Evolutionary conservation across 1,140 invertebrate species (phyloP), one percentile per base, ranked within the genome.

Genomic region (Whitmania pigra): DNA sequence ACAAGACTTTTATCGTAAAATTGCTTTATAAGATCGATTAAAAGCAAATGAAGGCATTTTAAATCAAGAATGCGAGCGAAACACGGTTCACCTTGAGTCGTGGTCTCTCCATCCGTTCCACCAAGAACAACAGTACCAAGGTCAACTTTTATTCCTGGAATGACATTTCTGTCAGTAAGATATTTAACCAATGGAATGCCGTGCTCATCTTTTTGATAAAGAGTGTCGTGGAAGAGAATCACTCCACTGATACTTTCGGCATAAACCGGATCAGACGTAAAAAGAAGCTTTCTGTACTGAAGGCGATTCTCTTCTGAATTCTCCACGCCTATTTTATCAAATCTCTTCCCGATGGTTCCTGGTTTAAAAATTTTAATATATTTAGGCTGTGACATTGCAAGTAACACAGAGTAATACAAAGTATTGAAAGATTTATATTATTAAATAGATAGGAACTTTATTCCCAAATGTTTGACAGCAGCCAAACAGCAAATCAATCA

Each of bases 151-250:
- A 85, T 85, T 29, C 84, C 84, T 20, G 84, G 83, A 74, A 84
- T 82, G 67, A 85, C 84, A 40, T 82, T 82, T 72, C 79, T 78
- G 20, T 81, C 78, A 76, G 83, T 76, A 22, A 85, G 77, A 29
- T 83, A 55, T 74, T 84, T 79, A n/a, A 81, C 77, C 75, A 85
- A 83, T 53, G 81, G 79, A 20, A 73, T 79, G 17, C 81, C 82
- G 75, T 81, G 79, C 74, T 84, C 83, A 36, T 80, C 78, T 75
- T 82, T 95, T 84, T 99, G 94, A 86, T 94, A 95, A 25, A 99
- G 85, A 5, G 96, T 97, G 84, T 99, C 96, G 83, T 99, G 92
- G 87, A 93, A 98, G 67, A 99, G 85, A 77, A 85, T 86, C 43
- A 86, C 84, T 54, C 84, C 84, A 70, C 81, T 82, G 71, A 85